Evolutionary conservation across 2,113 vertebrate species (phyloP).

Genomic region (Hassar affinis): DNA sequence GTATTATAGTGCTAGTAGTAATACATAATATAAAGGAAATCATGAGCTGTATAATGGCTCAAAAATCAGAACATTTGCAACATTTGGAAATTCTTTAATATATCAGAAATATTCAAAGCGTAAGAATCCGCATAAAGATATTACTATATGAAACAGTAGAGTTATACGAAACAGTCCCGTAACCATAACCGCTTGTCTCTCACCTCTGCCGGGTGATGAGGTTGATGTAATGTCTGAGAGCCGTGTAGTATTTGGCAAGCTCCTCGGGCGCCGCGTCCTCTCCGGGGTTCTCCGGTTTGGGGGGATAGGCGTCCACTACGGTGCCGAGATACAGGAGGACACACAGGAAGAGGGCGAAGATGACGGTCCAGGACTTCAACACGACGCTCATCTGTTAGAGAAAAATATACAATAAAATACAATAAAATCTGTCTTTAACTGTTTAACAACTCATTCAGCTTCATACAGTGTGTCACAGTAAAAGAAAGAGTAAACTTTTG

Average conservation of each 20-base stretch:
- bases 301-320: constrained; percentile 80
- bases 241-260: constrained; percentile 84
- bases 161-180: no score
- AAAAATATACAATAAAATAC: neutral
- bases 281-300: constrained; percentile 84
- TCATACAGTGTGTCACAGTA: neutral
- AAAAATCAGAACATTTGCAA: neutral
- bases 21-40: no score
- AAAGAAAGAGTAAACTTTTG: neutral
- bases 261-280: constrained; percentile 84
- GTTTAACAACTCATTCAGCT: neutral
- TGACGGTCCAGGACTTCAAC: constrained; percentile 70
- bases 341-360: constrained; percentile 69
- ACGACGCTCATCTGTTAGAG: constrained; percentile 74
- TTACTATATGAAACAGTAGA: no score
- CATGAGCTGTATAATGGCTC: neutral
- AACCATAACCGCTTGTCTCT: neutral
- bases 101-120: neutral
- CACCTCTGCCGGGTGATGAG: constrained; percentile 91
- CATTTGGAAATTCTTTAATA: neutral
- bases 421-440: neutral
- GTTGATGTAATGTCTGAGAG: constrained; percentile 92
- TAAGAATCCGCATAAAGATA: neutral
- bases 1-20: no score
- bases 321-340: constrained; percentile 78